Base-by-base conservation (phyloP, 2,888 invertebrate species). In the Papilio protenor region DNA sequence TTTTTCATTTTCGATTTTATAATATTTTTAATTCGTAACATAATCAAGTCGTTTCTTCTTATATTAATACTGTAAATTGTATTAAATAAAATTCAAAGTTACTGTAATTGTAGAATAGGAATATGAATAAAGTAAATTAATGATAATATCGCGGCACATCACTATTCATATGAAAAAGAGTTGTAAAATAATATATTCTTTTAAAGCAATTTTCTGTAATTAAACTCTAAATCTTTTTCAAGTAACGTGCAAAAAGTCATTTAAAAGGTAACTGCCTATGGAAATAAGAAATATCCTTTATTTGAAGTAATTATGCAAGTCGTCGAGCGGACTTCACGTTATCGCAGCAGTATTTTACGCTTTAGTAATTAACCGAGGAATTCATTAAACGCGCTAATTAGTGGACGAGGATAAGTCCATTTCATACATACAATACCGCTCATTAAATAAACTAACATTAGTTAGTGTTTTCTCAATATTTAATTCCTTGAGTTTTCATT, bases 341-440 rank as follows among this genome's bases (percentile, higher is more conserved):
- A 71, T 75, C 74, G 74, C 49, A 74, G 55, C 77, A 72, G 75
- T 78, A 78, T 72, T 75, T 78, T 66, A 78, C 75, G 78, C 72
- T 75, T 78, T 75, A 75, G 55, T 75, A 75, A 78, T 75, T 78
- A 72, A 72, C 64, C 72, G 72, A 66, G 66, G 78, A 78, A 75
- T 78, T 78, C 75, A 72, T 78, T 78, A 72, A 64, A 55, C 75
- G 64, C 75, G 57, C 75, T 72, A 78, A 78, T 78, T 78, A 78
- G 64, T 21, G 71, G 64, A 71, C 78, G 40, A 75, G 45, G 78
- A 78, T 78, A 78, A 75, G 64, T 78, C 75, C 71, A 78, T 75
- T 75, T 72, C 49, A 61, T 75, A 70, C 52, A 69, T 71, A 27
- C 70, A 75, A 69, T 70, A 23, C 40, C 49, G 57, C 74, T 77